Conservation (phyloP, 1,140 invertebrate species). For the Ceratitis capitata region DNA sequence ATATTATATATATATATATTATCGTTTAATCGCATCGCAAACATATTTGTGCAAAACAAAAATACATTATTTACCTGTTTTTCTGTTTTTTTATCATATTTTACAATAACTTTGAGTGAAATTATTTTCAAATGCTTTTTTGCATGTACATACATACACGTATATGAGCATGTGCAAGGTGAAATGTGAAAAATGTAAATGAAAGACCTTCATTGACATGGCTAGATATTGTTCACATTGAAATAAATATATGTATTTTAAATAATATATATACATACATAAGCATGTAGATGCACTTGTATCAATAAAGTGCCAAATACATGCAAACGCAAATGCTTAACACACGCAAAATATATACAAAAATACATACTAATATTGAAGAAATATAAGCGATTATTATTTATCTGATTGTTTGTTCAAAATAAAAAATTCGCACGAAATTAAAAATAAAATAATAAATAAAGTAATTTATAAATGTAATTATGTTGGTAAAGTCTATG, state of each 20-base stretch:
- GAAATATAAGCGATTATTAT: not conserved
- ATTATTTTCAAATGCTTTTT: not conserved
- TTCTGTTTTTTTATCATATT: not conserved
- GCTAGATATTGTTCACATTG: not conserved
- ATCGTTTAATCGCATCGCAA: too few relatives aligned
- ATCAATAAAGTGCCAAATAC: not conserved
- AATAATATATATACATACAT: not conserved
- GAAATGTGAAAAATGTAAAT: slow-evolving; percentile 1
- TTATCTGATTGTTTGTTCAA: not conserved
- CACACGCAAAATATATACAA: not conserved
- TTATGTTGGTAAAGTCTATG: too few relatives aligned
- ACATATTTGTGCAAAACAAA: too few relatives aligned
- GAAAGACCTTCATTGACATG: not conserved
- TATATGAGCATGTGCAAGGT: not conserved
- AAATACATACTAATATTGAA: not conserved
- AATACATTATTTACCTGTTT: too few relatives aligned
- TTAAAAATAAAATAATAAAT: not conserved
- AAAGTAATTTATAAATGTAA: too few relatives aligned
- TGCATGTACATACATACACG: not conserved
- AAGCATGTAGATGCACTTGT: not conserved
- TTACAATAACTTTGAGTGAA: not conserved
- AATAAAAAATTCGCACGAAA: slow-evolving; percentile 11
- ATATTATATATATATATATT: too few relatives aligned
- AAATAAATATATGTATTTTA: not conserved
- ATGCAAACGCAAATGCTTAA: too few relatives aligned